These are phyloP conservation scores for Chionoecetes opilio DNA, from an alignment of 1,140 invertebrate species.

Conservation along the genomic window DNA sequence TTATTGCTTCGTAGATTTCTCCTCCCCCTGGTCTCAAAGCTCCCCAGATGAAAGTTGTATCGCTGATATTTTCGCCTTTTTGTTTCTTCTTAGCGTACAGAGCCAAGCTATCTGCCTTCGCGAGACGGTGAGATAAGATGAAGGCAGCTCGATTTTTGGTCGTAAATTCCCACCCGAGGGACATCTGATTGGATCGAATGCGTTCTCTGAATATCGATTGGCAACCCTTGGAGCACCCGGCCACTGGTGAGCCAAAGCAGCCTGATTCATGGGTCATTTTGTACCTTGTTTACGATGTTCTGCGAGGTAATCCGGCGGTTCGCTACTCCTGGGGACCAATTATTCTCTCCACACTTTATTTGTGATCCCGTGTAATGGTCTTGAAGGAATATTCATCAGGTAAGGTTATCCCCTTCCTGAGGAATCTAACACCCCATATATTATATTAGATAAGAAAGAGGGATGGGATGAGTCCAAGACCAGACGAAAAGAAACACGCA, in stretches of 20 bases:
- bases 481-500: not conserved
- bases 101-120: not conserved
- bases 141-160: not conserved
- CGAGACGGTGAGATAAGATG: not conserved
- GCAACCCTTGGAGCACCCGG: not conserved
- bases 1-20: slow-evolving; percentile 30
- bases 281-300: not conserved
- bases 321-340: not conserved
- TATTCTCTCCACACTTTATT: not conserved
- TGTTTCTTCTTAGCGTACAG: slow-evolving; percentile 5
- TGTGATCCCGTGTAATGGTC: not conserved
- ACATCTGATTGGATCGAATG: not conserved
- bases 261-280: not conserved
- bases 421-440: slow-evolving; percentile 28
- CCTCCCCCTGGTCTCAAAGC: not conserved
- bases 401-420: not conserved
- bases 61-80: not conserved
- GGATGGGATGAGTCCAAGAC: not conserved
- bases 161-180: slow-evolving; percentile 4
- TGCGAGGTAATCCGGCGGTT: not conserved
- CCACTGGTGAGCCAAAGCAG: not conserved
- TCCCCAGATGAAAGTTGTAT: slow-evolving; percentile 8
- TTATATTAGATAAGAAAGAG: slow-evolving; percentile 31
- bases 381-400: slow-evolving; percentile 19
- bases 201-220: not conserved